These are phyloP conservation scores for Lamprologus callipterus DNA, from an alignment of 2,113 vertebrate species.

Conservation along the genomic window DNA sequence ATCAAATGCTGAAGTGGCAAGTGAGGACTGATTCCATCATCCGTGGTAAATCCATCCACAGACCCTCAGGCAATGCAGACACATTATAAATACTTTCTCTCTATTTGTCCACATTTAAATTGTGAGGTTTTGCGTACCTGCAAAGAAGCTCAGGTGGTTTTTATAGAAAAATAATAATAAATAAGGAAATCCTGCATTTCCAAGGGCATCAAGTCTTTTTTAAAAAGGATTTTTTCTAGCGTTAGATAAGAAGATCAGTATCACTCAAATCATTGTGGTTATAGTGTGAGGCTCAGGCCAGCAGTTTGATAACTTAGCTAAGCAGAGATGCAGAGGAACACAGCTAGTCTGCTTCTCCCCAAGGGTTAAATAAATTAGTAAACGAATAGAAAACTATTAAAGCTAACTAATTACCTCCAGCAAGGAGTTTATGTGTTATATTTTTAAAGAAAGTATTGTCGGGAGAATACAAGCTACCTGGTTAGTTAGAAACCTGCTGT, in stretches of 20 bases:
- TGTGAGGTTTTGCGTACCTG: neutral
- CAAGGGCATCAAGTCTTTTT: neutral
- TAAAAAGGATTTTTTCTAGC: rapidly evolving
- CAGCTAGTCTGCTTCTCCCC: neutral
- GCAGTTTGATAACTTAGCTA: neutral
- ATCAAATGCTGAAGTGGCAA: neutral
- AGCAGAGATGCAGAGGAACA: neutral
- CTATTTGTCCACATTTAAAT: neutral
- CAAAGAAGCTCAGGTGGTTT: neutral
- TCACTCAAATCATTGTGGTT: neutral
- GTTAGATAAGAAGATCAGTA: neutral
- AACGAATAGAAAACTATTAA: neutral
- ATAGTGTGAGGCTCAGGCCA: neutral
- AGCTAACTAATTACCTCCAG: neutral
- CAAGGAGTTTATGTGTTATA: neutral
- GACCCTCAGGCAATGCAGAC: neutral
- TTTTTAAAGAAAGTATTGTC: neutral
- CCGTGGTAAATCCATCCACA: neutral
- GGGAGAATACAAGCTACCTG: neutral
- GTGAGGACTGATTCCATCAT: neutral
- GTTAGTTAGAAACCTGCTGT: neutral
- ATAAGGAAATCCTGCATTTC: neutral
- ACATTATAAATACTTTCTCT: neutral
- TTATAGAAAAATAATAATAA: neutral
- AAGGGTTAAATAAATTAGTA: neutral